Conservation (phyloP, 2,797 vertebrate genomes). For the Dipus sagitta region DNA sequence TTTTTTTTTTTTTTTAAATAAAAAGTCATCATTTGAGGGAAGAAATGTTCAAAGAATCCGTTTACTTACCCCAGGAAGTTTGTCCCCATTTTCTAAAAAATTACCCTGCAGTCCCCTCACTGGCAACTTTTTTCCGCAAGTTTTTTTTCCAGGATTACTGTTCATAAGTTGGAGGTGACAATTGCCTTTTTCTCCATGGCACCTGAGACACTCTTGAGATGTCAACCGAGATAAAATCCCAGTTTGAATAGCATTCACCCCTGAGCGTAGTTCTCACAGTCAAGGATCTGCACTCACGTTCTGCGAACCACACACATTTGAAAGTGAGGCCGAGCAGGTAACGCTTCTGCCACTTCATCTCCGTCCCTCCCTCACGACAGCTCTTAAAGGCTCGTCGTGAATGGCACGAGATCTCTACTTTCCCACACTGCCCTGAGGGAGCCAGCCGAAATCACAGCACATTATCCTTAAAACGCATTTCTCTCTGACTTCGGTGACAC, state of each 20-base stretch:
- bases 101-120: neutral
- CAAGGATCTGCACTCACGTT: neutral
- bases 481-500: slow-evolving; percentile 69
- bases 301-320: neutral
- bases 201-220: slow-evolving; percentile 60
- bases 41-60: neutral
- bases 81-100: neutral
- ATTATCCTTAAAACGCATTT: slow-evolving; percentile 64
- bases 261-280: neutral
- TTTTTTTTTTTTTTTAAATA: slow-evolving; percentile 23
- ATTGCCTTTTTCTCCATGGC: neutral
- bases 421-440: slow-evolving; percentile 59
- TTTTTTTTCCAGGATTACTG: neutral
- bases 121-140: neutral
- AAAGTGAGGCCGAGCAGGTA: neutral
- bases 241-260: neutral
- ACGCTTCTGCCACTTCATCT: slow-evolving; percentile 9
- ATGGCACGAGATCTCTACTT: slow-evolving; percentile 41
- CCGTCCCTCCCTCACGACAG: slow-evolving; percentile 40
- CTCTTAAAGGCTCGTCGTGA: slow-evolving; percentile 27
- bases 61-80: neutral
- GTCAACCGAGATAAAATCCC: slow-evolving; percentile 8
- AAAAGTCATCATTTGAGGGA: slow-evolving; percentile 30
- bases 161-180: neutral
- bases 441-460: neutral